These are phyloP conservation scores for Melolontha melolontha DNA, from an alignment of 2,888 invertebrate species.

Conservation along the genomic window DNA sequence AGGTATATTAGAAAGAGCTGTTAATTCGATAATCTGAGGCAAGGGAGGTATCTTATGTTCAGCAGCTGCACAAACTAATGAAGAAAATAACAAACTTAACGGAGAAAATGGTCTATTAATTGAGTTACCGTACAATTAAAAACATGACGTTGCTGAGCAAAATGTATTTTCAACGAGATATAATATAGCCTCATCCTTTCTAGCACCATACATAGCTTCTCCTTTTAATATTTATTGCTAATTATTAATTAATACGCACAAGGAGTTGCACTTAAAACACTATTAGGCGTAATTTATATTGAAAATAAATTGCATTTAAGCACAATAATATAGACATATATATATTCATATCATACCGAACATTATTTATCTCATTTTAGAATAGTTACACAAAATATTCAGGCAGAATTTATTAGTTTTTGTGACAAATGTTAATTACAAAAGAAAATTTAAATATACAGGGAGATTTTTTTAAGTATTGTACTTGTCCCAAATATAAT, in stretches of 20 bases:
- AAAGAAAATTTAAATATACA: no score
- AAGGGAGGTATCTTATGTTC: conserved; percentile 4
- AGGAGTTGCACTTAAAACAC: conserved; percentile 37
- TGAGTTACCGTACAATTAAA: conserved; percentile 50
- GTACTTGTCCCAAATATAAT: no score
- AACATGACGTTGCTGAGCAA: conserved; percentile 47
- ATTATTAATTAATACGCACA: conserved; percentile 40
- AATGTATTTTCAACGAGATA: conserved; percentile 43
- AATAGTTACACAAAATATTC: background rate
- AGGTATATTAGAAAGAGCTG: background rate
- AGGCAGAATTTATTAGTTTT: no score
- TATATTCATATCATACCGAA: background rate
- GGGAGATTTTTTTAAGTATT: no score
- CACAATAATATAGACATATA: conserved; percentile 1
- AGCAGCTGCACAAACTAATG: conserved; percentile 46
- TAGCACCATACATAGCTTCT: background rate
- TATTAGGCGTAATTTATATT: conserved; percentile 42
- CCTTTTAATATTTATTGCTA: conserved; percentile 40
- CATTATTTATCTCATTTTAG: background rate
- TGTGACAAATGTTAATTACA: no score
- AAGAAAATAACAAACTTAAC: conserved; percentile 52
- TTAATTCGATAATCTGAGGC: conserved; percentile 30
- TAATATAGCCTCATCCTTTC: conserved; percentile 11
- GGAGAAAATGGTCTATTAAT: conserved; percentile 52
- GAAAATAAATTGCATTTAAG: conserved; percentile 40